phyloP scores from a whole-genome alignment of 2,113 vertebrate species.

The Cebus imitator region DNA sequence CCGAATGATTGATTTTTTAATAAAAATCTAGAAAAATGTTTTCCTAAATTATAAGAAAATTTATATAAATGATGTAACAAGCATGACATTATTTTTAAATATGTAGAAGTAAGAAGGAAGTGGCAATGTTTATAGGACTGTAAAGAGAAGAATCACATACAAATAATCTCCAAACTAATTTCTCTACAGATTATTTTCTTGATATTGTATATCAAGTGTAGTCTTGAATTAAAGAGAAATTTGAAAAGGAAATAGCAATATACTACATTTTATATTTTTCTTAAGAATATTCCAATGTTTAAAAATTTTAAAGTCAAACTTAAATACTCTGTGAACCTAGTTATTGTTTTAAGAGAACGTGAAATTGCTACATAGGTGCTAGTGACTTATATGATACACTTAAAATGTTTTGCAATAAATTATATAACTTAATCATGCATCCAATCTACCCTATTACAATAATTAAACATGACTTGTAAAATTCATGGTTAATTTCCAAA shows the following conservation, averaged over 20 bases:
- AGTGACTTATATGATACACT: slow-evolving; percentile 1
- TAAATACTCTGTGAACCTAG: not conserved
- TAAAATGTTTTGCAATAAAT: slow-evolving; percentile 49
- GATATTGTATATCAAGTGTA: not conserved
- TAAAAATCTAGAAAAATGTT: not conserved
- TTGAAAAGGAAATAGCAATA: not conserved
- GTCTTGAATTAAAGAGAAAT: not conserved
- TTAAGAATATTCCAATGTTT: not conserved
- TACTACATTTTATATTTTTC: not conserved
- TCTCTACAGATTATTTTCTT: not conserved
- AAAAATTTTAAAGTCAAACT: slow-evolving; percentile 11
- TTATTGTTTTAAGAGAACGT: slow-evolving; percentile 16
- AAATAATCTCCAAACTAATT: not conserved
- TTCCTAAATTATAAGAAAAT: not conserved
- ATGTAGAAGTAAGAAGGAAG: not conserved
- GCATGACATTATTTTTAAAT: not conserved
- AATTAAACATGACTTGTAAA: slow-evolving; percentile 45
- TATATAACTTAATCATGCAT: slow-evolving; percentile 5
- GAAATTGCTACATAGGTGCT: not conserved
- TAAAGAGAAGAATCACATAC: not conserved
- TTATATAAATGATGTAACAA: not conserved
- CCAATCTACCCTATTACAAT: not conserved
- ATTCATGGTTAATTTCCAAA: slow-evolving; percentile 54
- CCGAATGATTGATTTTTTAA: not conserved
- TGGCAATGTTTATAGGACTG: not conserved